Conservation (phyloP, 1,140 invertebrate species). For the Zaprionus capensis region DNA sequence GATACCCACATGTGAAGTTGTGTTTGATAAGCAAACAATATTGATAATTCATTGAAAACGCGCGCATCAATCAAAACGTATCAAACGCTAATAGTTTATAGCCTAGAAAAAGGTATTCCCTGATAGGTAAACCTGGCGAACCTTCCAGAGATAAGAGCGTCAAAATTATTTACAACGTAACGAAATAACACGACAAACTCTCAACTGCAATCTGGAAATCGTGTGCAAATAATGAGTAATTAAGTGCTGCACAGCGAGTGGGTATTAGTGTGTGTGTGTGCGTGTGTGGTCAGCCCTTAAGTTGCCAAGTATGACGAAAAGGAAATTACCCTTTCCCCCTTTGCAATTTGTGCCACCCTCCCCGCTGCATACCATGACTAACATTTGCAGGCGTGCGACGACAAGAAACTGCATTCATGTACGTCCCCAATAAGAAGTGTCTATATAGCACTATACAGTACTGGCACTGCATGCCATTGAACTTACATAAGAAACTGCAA, state of each 20-base stretch:
- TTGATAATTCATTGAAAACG: background rate
- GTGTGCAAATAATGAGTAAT: slow-evolving; percentile 38
- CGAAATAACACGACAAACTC: slow-evolving; percentile 13
- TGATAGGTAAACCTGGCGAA: slow-evolving; percentile 6
- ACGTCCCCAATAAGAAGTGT: slow-evolving; percentile 59
- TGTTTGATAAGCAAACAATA: background rate
- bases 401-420: slow-evolving; percentile 41
- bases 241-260: slow-evolving; percentile 1
- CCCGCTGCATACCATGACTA: slow-evolving; percentile 34
- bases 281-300: slow-evolving; percentile 7
- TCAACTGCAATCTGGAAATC: slow-evolving; percentile 25
- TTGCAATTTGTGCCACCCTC: no score
- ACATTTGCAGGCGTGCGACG: slow-evolving; percentile 50
- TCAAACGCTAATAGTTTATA: slow-evolving; percentile 38
- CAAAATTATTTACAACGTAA: background rate
- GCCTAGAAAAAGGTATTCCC: slow-evolving; percentile 48
- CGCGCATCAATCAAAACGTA: slow-evolving; percentile 35
- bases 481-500: slow-evolving; percentile 74
- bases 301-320: slow-evolving; percentile 45
- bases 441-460: background rate
- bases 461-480: slow-evolving; percentile 66
- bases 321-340: background rate
- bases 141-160: slow-evolving; percentile 23
- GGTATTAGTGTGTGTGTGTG: background rate
- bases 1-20: background rate